These are phyloP conservation scores for Hylomyscus alleni DNA, from an alignment of 2,797 vertebrate genomes.

Conservation along the genomic window DNA sequence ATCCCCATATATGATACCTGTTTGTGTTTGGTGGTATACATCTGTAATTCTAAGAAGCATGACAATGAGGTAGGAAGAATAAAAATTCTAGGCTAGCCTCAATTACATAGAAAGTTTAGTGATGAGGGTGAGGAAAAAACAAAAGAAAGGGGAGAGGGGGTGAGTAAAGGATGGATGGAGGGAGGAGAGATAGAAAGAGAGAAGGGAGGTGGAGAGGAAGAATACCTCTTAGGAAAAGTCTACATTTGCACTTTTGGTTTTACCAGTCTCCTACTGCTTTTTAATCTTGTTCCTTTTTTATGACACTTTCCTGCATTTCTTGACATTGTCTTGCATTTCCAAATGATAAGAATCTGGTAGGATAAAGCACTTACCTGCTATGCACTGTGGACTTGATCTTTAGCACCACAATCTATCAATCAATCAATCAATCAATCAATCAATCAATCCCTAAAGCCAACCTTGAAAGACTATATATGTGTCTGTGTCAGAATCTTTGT, in stretches of 20 bases:
- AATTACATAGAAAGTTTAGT: background rate
- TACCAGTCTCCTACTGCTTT: background rate
- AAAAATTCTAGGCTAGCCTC: background rate
- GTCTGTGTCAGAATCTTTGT: background rate
- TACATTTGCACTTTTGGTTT: background rate
- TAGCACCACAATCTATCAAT: background rate
- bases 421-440: background rate
- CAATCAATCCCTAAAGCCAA: background rate
- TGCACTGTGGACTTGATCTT: background rate
- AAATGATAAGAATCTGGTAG: background rate
- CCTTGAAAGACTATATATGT: background rate
- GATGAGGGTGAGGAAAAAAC: background rate
- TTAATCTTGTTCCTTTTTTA: background rate
- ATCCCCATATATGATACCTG: background rate
- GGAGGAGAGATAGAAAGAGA: background rate
- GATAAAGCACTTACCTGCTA: background rate
- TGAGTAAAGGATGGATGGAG: background rate
- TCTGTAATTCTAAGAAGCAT: background rate
- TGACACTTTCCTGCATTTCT: background rate
- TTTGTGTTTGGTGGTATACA: background rate
- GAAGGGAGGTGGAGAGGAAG: background rate
- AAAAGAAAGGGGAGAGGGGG: background rate
- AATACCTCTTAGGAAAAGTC: background rate
- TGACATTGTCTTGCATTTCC: background rate
- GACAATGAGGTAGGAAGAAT: background rate